Evolutionary conservation across 2,797 vertebrate species (phyloP).

Genomic region (Centroberyx gerrardi): DNA sequence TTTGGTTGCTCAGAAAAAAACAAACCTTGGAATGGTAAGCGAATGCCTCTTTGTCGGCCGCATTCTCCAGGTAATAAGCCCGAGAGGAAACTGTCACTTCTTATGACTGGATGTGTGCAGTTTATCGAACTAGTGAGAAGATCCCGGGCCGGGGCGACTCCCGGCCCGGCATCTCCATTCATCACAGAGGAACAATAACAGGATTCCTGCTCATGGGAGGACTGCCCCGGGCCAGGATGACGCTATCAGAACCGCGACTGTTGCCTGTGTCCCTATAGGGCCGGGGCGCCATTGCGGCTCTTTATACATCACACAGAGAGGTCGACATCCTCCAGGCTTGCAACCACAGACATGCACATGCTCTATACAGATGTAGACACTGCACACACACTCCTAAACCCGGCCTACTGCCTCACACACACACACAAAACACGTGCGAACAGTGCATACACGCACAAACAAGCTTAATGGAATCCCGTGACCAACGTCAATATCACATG

Average conservation of each 20-base stretch:
- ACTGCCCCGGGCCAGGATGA: not conserved
- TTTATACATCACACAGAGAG: not conserved
- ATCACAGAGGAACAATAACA: constrained; percentile 1
- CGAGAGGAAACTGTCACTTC: constrained; percentile 22
- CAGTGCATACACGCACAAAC: not conserved
- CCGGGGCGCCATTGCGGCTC: not conserved
- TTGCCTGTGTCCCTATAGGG: not conserved
- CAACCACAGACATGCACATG: too few species aligned
- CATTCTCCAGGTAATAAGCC: constrained; percentile 6
- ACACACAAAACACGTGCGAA: not conserved
- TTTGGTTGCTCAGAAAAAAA: constrained; percentile 21
- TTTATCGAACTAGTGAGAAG: constrained; percentile 5
- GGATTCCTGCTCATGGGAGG: not conserved
- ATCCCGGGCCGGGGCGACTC: not conserved
- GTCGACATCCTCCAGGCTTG: too few species aligned
- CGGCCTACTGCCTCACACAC: not conserved
- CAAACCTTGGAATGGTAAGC: not conserved
- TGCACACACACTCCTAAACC: not conserved
- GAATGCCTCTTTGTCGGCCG: not conserved
- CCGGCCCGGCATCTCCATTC: not conserved
- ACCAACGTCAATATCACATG: constrained; percentile 29
- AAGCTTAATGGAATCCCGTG: not conserved
- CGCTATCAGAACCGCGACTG: not conserved
- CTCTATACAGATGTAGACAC: too few species aligned
- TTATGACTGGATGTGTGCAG: constrained; percentile 10